Evolutionary conservation across 92 coral and sea anemone species (phyloP).

Genomic region (Porites lobata): DNA sequence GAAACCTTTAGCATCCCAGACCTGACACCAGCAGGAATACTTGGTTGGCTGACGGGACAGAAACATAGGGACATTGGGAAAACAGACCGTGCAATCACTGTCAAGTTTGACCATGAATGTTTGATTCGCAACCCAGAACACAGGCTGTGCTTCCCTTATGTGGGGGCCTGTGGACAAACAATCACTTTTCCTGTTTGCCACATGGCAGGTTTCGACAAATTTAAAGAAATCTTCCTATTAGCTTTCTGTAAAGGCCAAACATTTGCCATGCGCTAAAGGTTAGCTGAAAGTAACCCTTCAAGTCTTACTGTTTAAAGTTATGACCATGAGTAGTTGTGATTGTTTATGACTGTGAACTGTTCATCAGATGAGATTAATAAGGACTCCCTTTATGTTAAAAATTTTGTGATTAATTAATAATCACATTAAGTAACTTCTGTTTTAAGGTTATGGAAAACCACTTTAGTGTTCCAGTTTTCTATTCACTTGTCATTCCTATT

Average conservation of each 20-base stretch:
- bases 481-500: conserved; percentile 3
- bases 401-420: too few relatives aligned
- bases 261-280: too few relatives aligned
- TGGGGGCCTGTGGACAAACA: conserved; percentile 64
- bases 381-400: too few relatives aligned
- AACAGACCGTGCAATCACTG: conserved; percentile 28
- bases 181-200: conserved; percentile 70
- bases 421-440: too few relatives aligned
- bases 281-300: too few relatives aligned
- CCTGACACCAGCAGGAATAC: conserved; percentile 57
- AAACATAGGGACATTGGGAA: conserved; percentile 51
- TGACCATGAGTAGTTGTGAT: too few relatives aligned
- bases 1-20: conserved; percentile 33
- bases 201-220: conserved; percentile 48
- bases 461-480: too few relatives aligned
- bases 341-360: too few relatives aligned
- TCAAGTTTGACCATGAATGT: conserved; percentile 75
- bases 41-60: conserved; percentile 70
- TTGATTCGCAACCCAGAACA: conserved; percentile 58
- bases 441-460: too few relatives aligned
- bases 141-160: conserved; percentile 61
- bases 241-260: too few relatives aligned
- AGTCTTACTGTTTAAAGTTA: too few relatives aligned
- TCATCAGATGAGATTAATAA: too few relatives aligned
- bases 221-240: conserved; percentile 46